phyloP scores from a whole-genome alignment of 2,113 vertebrate species.

The Muntiacus reevesi region DNA sequence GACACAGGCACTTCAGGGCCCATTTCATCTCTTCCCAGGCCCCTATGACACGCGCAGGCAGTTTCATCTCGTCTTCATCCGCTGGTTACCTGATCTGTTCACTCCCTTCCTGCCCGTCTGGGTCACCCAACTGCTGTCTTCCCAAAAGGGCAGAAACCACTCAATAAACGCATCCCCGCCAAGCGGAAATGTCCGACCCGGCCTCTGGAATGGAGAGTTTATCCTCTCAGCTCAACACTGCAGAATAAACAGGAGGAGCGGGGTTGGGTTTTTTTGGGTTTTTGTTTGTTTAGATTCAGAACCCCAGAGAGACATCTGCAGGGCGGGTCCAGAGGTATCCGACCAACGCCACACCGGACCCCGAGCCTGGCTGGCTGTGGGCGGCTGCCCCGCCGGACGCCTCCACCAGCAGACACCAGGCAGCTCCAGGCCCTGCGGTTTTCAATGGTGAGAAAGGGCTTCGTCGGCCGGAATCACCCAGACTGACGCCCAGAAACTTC shows the following conservation, averaged over 20 bases:
- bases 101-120: background rate
- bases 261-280: fast-evolving
- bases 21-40: too few species aligned
- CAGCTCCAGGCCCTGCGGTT: background rate
- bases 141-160: background rate
- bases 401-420: fast-evolving
- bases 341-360: background rate
- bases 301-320: background rate
- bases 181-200: fast-evolving
- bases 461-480: fast-evolving
- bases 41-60: fast-evolving
- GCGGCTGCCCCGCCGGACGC: fast-evolving
- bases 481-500: too few species aligned
- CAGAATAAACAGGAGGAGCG: background rate
- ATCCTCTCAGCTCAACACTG: background rate
- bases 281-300: background rate
- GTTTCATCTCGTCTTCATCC: background rate
- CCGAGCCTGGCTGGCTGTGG: fast-evolving
- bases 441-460: background rate
- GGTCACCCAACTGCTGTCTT: background rate
- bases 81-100: too few species aligned
- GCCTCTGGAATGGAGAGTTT: too few species aligned
- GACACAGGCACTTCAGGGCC: too few species aligned
- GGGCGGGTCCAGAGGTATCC: background rate
- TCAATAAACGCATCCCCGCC: fast-evolving